Evolutionary conservation across 2,888 invertebrate genomes (phyloP).

Genomic region (Amblyjoppa proteus): DNA sequence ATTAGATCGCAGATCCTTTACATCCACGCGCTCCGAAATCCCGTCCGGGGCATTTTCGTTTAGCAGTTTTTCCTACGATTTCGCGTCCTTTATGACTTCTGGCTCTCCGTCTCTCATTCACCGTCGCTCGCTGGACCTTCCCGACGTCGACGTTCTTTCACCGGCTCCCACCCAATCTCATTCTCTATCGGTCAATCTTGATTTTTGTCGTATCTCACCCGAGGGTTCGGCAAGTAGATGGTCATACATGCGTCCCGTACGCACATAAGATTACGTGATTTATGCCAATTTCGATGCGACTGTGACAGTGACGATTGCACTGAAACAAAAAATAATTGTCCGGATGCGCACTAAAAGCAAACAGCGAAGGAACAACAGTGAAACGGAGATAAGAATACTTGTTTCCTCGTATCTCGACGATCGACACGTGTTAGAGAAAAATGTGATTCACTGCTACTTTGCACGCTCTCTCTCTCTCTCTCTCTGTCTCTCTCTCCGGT

Average conservation of each 20-base stretch:
- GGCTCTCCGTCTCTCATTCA: constrained; percentile 66
- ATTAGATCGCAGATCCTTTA: constrained; percentile 83
- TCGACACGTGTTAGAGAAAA: background rate
- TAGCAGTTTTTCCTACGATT: constrained; percentile 84
- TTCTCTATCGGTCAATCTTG: constrained; percentile 18
- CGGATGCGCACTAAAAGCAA: too few species aligned
- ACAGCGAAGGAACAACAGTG: too few species aligned
- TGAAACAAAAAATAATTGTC: background rate
- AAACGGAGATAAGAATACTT: background rate
- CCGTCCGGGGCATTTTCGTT: constrained; percentile 82
- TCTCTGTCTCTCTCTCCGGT: too few species aligned
- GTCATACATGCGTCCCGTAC: too few species aligned
- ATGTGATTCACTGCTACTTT: background rate
- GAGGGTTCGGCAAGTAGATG: background rate
- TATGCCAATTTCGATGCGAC: too few species aligned
- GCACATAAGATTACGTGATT: too few species aligned
- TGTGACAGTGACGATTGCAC: too few species aligned
- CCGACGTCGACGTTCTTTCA: constrained; percentile 37
- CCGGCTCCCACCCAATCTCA: constrained; percentile 58
- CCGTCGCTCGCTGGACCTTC: constrained; percentile 61
- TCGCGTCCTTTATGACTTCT: constrained; percentile 82
- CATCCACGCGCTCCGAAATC: constrained; percentile 50
- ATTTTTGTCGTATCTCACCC: background rate
- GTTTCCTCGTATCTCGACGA: background rate
- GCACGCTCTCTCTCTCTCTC: background rate